phyloP scores from a whole-genome alignment of 2,797 vertebrate genomes.

The Eulemur rubriventer region DNA sequence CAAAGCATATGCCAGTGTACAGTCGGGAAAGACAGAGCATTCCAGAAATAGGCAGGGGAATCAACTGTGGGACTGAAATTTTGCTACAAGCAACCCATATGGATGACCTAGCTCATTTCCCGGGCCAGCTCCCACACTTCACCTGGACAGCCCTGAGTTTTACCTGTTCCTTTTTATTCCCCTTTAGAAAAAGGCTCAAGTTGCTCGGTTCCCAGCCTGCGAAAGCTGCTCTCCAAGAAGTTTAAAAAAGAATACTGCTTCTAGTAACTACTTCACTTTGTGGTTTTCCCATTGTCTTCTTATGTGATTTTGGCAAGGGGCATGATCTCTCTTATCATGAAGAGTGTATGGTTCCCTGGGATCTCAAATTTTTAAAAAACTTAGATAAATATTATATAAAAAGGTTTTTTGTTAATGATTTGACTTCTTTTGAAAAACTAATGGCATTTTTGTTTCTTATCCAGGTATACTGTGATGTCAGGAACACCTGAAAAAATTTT shows the following conservation, averaged over 20 bases:
- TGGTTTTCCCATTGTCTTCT: background rate
- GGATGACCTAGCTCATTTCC: constrained; percentile 13
- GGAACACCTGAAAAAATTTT: constrained; percentile 99
- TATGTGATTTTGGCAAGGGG: background rate
- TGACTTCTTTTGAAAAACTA: constrained; percentile 35
- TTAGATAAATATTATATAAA: background rate
- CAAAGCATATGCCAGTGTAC: constrained; percentile 55
- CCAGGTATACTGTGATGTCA: constrained; percentile 98
- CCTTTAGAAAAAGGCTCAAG: background rate
- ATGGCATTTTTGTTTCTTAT: constrained; percentile 70
- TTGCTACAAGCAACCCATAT: constrained; percentile 58
- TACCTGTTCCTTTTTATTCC: constrained; percentile 8
- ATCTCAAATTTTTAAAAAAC: background rate
- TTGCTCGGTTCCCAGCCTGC: constrained; percentile 17
- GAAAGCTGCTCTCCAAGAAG: background rate
- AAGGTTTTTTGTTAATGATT: background rate
- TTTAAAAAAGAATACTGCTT: background rate
- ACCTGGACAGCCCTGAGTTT: constrained; percentile 18
- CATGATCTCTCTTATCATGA: background rate
- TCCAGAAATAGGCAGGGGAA: constrained; percentile 67
- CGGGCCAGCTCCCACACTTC: background rate
- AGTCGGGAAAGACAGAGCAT: constrained; percentile 62
- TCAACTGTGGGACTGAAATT: constrained; percentile 37
- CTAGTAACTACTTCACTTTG: background rate
- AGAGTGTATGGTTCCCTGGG: background rate